phyloP scores from a whole-genome alignment of 2,888 invertebrate species.

The Heteropelma amictum region DNA sequence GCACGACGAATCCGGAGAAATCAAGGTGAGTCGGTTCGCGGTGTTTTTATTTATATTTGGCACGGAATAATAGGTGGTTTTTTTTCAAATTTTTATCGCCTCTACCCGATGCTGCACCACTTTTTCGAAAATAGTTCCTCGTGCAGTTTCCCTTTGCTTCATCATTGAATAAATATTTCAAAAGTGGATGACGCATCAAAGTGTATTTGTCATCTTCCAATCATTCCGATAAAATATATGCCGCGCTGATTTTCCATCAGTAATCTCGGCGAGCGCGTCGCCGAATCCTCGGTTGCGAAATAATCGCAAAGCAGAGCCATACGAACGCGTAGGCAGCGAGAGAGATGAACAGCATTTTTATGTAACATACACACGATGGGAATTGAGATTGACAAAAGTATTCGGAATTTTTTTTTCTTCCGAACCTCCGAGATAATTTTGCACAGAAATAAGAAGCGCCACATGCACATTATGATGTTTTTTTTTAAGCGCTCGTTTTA shows the following conservation, averaged over 20 bases:
- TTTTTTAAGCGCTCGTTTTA: not conserved
- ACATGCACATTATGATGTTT: not conserved
- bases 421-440: too few species aligned
- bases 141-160: too few species aligned
- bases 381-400: not conserved
- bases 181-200: too few species aligned
- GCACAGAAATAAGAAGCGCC: too few species aligned
- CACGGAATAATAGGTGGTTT: not conserved
- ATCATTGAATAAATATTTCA: too few species aligned
- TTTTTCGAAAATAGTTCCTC: too few species aligned
- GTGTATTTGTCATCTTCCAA: too few species aligned
- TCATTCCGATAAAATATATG: too few species aligned
- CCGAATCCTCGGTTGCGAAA: constrained; percentile 16
- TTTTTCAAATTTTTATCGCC: not conserved
- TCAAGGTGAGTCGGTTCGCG: constrained; percentile 45
- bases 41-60: not conserved
- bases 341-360: not conserved
- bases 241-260: too few species aligned
- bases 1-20: constrained; percentile 35
- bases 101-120: too few species aligned
- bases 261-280: not conserved
- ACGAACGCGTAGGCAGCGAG: not conserved
- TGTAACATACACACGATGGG: not conserved
- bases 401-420: not conserved
- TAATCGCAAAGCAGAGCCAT: not conserved